Evolutionary conservation across 2,797 vertebrate species (phyloP), one percentile per base, ranked within the genome.

Genomic region (Macropus fuliginosus): DNA sequence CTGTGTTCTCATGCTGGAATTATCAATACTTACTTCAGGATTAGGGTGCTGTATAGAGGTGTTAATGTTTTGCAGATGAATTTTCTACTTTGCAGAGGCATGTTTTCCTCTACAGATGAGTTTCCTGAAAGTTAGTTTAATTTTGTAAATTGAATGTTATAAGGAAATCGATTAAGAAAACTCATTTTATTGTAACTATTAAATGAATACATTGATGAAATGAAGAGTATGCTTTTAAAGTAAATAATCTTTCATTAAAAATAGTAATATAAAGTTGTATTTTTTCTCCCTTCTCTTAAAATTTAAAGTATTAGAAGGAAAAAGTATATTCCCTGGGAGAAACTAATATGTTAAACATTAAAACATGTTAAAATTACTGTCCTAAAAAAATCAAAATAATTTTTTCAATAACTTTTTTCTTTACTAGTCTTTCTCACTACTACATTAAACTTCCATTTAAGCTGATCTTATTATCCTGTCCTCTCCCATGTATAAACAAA

Each of bases 111-210:
- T 92, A 89, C 89, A 92, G 29, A 0, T 91, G 29, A 92, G 96
- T 34, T 55, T 96, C 21, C n/a, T 55, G 91, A 55, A 92, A 92
- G 46, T 28, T 91, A 56, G 56, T 28, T 56, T 56, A 27, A 24
- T 56, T 95, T 95, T 92, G 91, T 96, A 29, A 94, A 18, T 91
- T 93, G 93, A 89, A 94, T 92, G 94, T 90, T 92, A 95, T 90
- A 55, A n/a, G 6, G 57, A 59, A 92, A 93, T 31, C 91, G 40
- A 94, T 3, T 95, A 66, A 95, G 81, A 90, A 62, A 94, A 93
- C 54, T 94, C 91, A 90, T 12, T 93, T 57, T 28, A 1, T 95
- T 95, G 57, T 90, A 95, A 74, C 40, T 91, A 29, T 57, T 29
- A 29, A 57, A 29, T 57, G 56, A 57, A 29, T 57, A 29, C 10